Base-by-base conservation (phyloP, 2,797 vertebrate genomes). In the Microchirus variegatus region DNA sequence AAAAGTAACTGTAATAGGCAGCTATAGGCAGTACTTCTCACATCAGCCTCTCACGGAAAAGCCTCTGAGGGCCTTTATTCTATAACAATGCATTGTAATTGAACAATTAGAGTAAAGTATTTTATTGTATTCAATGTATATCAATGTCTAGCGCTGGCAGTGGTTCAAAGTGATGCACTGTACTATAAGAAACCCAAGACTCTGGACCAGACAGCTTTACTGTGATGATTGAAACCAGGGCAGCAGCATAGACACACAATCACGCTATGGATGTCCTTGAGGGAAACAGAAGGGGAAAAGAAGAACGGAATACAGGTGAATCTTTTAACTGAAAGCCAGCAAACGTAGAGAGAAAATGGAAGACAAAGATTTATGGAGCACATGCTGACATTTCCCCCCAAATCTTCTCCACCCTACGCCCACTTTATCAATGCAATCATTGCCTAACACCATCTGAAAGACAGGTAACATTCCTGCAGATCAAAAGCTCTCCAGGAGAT, bases 391-490 rank as follows among this genome's bases (percentile, higher is more conserved):
- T 57, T 66, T 70, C 47, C 44, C 35, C 35, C 51, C 36, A 70
- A 78, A 63, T 17, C 26, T 22, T 63, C 49, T 67, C 51, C 63
- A 59, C 60, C 42, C 53, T n/a, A 9, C 18, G 62, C 52, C 50
- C 16, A 5, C 19, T 60, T 63, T 62, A 73, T 72, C 35, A 37
- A 59, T 57, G 69, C 66, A 69, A 53, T 56, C n/a, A 1, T 50
- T 61, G 56, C 61, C 64, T 45, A 61, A 9, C 63, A 26, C 22
- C 59, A 43, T 66, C 63, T 67, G 48, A 55, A 47, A 63, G 16
- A 67, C 73, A 41, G 57, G 46, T 49, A 57, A 78, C 71, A 80
- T 78, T 81, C 65, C 74, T 80, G 56, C 37, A 65, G 67, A 50
- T 80, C 60, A 73, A 31, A 50, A 63, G 67, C 48, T 53, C 57